Base-by-base conservation (phyloP, 1,140 invertebrate species). In the Pogonomyrmex californicus region DNA sequence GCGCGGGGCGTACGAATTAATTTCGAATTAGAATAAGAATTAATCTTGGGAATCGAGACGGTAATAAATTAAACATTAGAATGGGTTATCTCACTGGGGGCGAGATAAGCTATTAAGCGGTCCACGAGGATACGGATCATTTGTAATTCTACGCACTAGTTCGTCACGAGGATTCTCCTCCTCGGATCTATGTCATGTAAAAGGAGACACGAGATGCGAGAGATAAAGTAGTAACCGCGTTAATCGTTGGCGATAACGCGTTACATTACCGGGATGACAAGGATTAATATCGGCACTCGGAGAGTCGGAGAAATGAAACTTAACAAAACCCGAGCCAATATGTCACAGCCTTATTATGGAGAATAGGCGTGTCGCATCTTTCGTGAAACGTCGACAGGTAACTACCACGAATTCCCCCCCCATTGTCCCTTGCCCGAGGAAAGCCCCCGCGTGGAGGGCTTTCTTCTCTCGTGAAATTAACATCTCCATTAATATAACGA, bases 201-300 rank as follows among this genome's bases (percentile, higher is more conserved):
- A 23, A 60, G 54, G 66, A 60, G 30, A 71, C 47, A 36, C 10
- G 23, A 23, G 23, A 23, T n/a, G n/a, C 23, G 66, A 47, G 54
- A 75, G 62, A 62, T 83, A 62, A 82, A 82, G 54, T 17, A 47
- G 38, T 60, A 38, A 73, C 0, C 66, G 44, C 54, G 51, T 17
- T 58, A 73, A 71, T 30, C n/a, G 49, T 44, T 47, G 78, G 17
- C 51, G 38, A 58, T 71, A 58, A 47, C 17, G 51, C 87, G 86
- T 89, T 88, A 90, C 87, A 91, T 85, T 78, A 82, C 77, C 86
- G 68, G 44, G 47, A 66, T 91, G 91, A 91, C 87, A 91, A 81
- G 87, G 82, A 91, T 78, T 92, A 91, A 92, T 91, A 91, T 71
- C 81, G 83, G 81, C n/a, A 54, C 78, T 23, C 23, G 23, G 23